Percentiles rank a stretch among this genome's conserved stretches.
Evolutionary conservation across 2,113 vertebrate genomes (phyloP).

Genomic region (Cyprinodon brontotheroides): DNA sequence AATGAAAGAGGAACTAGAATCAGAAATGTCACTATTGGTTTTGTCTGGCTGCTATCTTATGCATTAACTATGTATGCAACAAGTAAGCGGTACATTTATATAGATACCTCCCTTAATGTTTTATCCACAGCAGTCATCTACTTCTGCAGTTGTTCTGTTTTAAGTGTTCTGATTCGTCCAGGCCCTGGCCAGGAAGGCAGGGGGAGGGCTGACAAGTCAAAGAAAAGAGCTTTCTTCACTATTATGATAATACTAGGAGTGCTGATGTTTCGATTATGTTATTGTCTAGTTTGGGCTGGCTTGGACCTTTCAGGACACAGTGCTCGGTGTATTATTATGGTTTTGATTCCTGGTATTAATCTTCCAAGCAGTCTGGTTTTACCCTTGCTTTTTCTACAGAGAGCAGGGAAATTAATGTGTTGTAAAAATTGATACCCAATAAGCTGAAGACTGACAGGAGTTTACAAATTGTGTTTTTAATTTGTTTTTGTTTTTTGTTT

Average conservation of each 20-base stretch:
- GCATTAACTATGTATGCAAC: too few species aligned
- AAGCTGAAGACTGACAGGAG: too few species aligned
- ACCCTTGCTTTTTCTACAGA: slow-evolving; percentile 30
- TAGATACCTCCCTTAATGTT: not conserved
- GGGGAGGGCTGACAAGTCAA: not conserved
- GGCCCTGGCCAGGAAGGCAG: not conserved
- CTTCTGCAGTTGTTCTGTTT: slow-evolving; percentile 23
- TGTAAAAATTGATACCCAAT: not conserved
- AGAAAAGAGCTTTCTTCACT: not conserved
- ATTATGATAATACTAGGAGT: not conserved
- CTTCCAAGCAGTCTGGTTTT: slow-evolving; percentile 25
- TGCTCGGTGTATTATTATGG: accelerated
- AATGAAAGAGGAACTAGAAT: not conserved
- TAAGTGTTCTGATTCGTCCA: slow-evolving; percentile 6
- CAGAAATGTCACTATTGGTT: not conserved
- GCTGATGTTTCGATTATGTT: not conserved
- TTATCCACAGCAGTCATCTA: not conserved
- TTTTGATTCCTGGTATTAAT: not conserved
- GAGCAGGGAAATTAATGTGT: not conserved
- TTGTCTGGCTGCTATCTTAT: not conserved
- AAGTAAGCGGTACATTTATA: not conserved
- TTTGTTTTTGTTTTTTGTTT: too few species aligned
- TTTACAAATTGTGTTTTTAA: too few species aligned
- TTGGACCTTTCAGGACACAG: accelerated
- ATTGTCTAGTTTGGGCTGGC: not conserved